Evolutionary conservation across 2,888 invertebrate genomes (phyloP), one percentile per base, ranked within the genome.

Genomic region (Aphodius sticticus): DNA sequence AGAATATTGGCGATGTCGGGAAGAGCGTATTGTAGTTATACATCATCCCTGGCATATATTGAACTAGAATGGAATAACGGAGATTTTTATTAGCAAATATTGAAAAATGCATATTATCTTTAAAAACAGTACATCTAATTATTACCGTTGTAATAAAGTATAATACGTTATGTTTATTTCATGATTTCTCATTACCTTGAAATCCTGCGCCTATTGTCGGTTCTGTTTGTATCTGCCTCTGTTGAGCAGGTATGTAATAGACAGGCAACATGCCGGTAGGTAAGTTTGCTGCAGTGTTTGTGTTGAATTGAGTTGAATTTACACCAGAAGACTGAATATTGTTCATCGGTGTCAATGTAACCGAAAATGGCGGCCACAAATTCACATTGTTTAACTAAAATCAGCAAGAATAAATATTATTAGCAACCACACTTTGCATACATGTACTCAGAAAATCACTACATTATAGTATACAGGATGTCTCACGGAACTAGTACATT

Each of bases 41-140:
- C 87, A 93, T 90, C 83, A 93, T 88, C 3, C 92, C 91, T 5
- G 92, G 89, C 89, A 94, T 91, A 83, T 92, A 94, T 84, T 92
- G 93, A 82, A 94, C 92, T 91, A 91, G 84, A 90, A 90, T 85
- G 38, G 82, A 82, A 70, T 77, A 69, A 78, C 72, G 75, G 76
- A 78, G 14, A 69, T 69, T 16, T 38, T 12, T 76, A 36, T 70
- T 70, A 70, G 16, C 16, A 14, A 70, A 70, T 70, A 70, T 15
- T 16, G 0, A 70, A 71, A 71, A 71, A 71, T 71, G 26, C 26
- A 26, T 26, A 26, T 26, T 26, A 2, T 1, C 26, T 26, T 26
- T 26, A 26, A 26, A 26, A 26, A 2, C 26, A 26, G 26, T 16
- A 35, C 35, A 26, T n/a, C n/a, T n/a, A n/a, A n/a, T n/a, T n/a